A percentile compares a stretch with the other conserved stretches of the same genome.
Conservation (phyloP, 2,888 invertebrate genomes). For the Sinelater perroti region DNA sequence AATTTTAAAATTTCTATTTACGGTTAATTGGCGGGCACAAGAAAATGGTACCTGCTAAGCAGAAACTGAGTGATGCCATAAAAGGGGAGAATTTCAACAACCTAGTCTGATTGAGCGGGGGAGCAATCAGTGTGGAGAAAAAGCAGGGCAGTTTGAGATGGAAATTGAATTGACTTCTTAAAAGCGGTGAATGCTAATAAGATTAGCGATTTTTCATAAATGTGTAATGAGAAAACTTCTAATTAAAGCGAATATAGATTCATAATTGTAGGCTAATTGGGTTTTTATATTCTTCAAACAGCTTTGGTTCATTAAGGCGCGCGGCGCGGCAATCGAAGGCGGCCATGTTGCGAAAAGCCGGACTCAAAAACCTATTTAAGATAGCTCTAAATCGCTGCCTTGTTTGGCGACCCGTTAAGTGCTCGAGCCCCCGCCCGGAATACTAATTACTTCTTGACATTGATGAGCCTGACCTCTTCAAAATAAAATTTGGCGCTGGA, state of each 20-base stretch:
- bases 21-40: too few species aligned
- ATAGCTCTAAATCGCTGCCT: conserved; percentile 34
- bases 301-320: conserved; percentile 19
- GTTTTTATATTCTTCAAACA: conserved; percentile 36
- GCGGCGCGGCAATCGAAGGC: conserved; percentile 9
- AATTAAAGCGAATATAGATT: conserved; percentile 39
- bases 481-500: conserved; percentile 29
- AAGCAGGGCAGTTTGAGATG: conserved; percentile 27
- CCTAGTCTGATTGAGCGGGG: conserved; percentile 23
- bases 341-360: conserved; percentile 26
- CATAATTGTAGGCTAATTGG: conserved; percentile 44
- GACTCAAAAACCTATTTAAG: conserved; percentile 38
- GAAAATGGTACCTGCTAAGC: too few species aligned
- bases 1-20: too few species aligned
- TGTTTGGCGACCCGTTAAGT: conserved; percentile 46
- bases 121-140: conserved; percentile 27
- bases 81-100: conserved; percentile 23
- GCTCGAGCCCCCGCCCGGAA: conserved; percentile 42
- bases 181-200: conserved; percentile 44
- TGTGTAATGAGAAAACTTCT: conserved; percentile 36
- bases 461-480: conserved; percentile 41
- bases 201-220: conserved; percentile 40
- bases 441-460: conserved; percentile 47
- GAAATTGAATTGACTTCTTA: conserved; percentile 44
- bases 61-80: too few species aligned